phyloP scores from a whole-genome alignment of 1,140 invertebrate genomes.

The Heliconius nattereri region DNA sequence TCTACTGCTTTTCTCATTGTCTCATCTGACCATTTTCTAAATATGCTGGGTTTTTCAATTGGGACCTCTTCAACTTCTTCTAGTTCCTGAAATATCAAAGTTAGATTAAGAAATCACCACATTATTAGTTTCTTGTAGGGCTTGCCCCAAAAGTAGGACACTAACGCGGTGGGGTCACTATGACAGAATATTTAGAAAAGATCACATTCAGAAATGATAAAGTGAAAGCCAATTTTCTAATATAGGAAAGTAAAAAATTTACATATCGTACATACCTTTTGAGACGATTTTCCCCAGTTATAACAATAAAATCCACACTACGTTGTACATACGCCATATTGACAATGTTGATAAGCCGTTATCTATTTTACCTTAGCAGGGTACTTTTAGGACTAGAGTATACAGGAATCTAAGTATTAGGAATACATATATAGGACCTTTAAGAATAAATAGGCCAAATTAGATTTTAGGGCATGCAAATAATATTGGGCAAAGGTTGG shows the following conservation, averaged over 20 bases:
- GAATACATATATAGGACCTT: too few relatives aligned
- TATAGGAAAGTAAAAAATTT: neutral
- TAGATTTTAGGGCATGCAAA: neutral
- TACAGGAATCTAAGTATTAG: too few relatives aligned
- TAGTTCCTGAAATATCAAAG: neutral
- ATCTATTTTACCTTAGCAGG: neutral
- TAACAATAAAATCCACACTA: conserved; percentile 4
- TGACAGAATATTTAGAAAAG: neutral
- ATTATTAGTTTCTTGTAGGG: neutral
- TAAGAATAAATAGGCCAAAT: too few relatives aligned
- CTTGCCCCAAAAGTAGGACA: neutral
- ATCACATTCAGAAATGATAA: neutral
- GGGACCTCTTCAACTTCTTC: neutral
- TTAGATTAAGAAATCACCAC: neutral
- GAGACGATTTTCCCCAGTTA: neutral
- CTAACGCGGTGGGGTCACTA: neutral
- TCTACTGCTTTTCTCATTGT: neutral
- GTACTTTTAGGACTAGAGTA: neutral
- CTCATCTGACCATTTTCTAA: conserved; percentile 1
- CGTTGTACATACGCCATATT: neutral
- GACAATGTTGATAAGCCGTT: neutral
- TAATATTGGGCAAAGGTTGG: neutral
- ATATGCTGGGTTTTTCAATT: neutral
- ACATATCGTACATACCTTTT: conserved; percentile 6
- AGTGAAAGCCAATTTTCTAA: neutral